Evolutionary conservation across 2,888 invertebrate genomes (phyloP), one percentile per base, ranked within the genome.

Genomic region (Halictus ligatus): DNA sequence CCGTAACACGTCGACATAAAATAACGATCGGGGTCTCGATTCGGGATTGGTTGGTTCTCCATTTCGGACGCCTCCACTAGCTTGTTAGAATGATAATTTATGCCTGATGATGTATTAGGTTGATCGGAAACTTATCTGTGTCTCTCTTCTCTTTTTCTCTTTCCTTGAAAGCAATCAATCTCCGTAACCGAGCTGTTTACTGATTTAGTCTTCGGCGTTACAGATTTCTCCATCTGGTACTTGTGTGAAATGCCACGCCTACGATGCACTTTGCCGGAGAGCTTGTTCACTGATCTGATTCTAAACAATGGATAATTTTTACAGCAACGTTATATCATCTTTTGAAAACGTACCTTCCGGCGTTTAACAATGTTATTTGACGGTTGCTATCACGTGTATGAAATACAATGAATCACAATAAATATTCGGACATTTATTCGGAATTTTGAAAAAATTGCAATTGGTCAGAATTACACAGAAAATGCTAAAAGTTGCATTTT

Each of bases 31-130:
- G 58, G 13, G 25, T 80, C 80, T 76, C 43, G 13, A 75, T 73
- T 76, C 50, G 64, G 64, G 80, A 85, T 76, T 75, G 73, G 76
- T 79, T 75, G 64, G 74, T 71, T 81, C 77, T 40, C 79, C 48
- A 48, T 74, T 87, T 84, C 43, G 78, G 80, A 74, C 86, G 81
- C 67, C 72, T 82, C 60, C 75, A 13, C 74, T 50, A 29, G 75
- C 79, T 84, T 64, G 82, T 88, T 88, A 82, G 80, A 35, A 78
- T 75, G 84, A 75, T 88, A 85, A 85, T 85, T 88, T 85, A 85
- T 88, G 75, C 80, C 80, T 35, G 54, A 72, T 54, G 69, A 88
- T 81, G 64, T 82, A 75, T 78, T 69, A 69, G 67, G 35, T 35
- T 10, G 67, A 69, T 69, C 67, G 10, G 29, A 69, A 18, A 69